phyloP scores from a whole-genome alignment of 1,140 invertebrate species.

The Nilaparvata lugens region DNA sequence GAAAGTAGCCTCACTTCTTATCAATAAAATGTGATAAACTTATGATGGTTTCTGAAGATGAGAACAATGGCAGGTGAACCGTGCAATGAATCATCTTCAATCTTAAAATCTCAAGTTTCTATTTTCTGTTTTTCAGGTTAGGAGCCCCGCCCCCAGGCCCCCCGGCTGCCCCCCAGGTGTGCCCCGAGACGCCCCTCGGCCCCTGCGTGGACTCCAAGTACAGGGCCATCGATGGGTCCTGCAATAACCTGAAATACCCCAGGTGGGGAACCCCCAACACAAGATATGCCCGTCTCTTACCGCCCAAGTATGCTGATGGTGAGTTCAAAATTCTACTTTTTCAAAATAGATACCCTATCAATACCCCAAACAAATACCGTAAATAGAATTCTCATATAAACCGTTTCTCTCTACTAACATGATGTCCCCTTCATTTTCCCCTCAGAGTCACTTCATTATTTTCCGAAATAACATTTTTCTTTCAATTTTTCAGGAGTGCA shows the following conservation, averaged over 20 bases:
- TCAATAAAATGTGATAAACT: too few species aligned
- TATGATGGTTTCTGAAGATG: too few species aligned
- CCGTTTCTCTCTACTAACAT: background rate
- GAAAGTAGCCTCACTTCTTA: too few species aligned
- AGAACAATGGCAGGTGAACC: background rate
- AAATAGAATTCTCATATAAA: too few species aligned
- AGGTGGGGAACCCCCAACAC: slow-evolving; percentile 63
- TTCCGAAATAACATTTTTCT: background rate
- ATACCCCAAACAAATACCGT: background rate
- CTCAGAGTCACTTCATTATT: too few species aligned
- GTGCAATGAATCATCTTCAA: background rate
- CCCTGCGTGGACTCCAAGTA: slow-evolving; percentile 51
- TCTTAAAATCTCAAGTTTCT: background rate
- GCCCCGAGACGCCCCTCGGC: slow-evolving; percentile 32
- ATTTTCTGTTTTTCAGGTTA: background rate
- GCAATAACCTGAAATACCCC: slow-evolving; percentile 69
- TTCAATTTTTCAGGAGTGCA: slow-evolving; percentile 45
- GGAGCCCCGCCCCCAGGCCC: background rate
- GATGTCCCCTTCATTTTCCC: background rate
- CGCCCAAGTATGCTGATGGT: slow-evolving; percentile 75
- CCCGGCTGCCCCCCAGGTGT: slow-evolving; percentile 14
- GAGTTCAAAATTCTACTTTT: slow-evolving; percentile 30
- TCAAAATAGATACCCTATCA: background rate
- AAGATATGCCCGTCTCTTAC: slow-evolving; percentile 64
- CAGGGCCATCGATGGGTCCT: slow-evolving; percentile 70